Conservation (phyloP, 2,888 invertebrate genomes). For the Idaea straminata region DNA sequence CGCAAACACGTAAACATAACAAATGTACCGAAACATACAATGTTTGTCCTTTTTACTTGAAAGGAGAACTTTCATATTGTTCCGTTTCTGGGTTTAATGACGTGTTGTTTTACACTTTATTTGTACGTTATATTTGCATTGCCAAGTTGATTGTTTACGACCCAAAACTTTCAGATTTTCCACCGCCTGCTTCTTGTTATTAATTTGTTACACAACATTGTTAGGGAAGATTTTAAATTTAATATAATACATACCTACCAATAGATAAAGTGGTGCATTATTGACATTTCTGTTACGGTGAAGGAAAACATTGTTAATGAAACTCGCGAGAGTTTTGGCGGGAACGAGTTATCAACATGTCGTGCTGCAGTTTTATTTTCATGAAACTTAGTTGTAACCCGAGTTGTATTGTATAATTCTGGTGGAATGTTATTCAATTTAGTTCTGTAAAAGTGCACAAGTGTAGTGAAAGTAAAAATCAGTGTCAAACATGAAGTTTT, state of each 20-base stretch:
- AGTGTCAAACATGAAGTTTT: no score
- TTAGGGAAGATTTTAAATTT: not conserved
- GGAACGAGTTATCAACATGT: no score
- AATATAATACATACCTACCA: not conserved
- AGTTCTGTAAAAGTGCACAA: no score
- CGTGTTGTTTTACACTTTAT: constrained; percentile 14
- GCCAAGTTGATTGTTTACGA: not conserved
- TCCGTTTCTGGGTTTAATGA: constrained; percentile 14
- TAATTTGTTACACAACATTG: not conserved
- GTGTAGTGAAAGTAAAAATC: no score
- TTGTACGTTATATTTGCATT: not conserved
- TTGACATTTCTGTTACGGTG: not conserved
- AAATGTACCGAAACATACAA: constrained; percentile 19
- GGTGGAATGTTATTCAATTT: no score
- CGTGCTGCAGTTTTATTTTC: no score
- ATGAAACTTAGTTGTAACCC: no score
- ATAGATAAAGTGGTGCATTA: not conserved
- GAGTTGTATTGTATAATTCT: no score
- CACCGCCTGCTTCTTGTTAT: not conserved
- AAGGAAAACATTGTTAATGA: no score
- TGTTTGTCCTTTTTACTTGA: constrained; percentile 22
- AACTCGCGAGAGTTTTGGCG: no score
- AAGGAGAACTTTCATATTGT: constrained; percentile 19
- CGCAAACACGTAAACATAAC: constrained; percentile 25
- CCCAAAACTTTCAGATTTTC: not conserved